Evolutionary conservation across 2,797 vertebrate genomes (phyloP).

Genomic region (Garrulus glandarius): DNA sequence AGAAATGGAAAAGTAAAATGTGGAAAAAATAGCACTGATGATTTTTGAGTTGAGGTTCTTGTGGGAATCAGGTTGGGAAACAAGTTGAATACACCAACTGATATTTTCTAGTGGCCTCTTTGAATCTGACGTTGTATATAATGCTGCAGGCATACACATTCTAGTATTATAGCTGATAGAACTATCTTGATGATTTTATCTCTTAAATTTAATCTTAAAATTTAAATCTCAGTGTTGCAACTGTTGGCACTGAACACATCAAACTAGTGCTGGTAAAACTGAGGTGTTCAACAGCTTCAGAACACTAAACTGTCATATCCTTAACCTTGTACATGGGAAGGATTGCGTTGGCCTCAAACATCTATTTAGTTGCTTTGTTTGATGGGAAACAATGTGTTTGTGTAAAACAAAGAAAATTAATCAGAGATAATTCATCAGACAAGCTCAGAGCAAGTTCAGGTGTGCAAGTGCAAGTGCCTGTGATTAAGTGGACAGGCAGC

Average conservation of each 20-base stretch:
- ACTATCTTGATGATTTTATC: neutral
- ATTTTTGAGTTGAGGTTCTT: neutral
- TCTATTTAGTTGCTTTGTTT: neutral
- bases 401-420: neutral
- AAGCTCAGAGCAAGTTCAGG: neutral
- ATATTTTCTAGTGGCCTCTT: neutral
- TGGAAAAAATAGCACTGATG: neutral
- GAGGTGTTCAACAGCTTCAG: neutral
- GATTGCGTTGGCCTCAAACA: neutral
- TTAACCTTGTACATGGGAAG: neutral
- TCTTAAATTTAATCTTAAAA: neutral
- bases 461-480: neutral
- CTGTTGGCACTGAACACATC: neutral
- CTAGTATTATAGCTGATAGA: neutral
- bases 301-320: neutral
- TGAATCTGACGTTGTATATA: neutral
- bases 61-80: neutral
- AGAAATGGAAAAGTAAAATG: neutral
- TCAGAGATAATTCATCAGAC: neutral
- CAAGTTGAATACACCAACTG: neutral
- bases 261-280: neutral
- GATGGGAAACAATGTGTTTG: neutral
- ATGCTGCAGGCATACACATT: neutral
- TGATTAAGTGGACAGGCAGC: neutral
- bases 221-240: neutral